phyloP scores from a whole-genome alignment of 37 sponge, comb jelly and placozoan species.

The Lycopodina hypogea region DNA sequence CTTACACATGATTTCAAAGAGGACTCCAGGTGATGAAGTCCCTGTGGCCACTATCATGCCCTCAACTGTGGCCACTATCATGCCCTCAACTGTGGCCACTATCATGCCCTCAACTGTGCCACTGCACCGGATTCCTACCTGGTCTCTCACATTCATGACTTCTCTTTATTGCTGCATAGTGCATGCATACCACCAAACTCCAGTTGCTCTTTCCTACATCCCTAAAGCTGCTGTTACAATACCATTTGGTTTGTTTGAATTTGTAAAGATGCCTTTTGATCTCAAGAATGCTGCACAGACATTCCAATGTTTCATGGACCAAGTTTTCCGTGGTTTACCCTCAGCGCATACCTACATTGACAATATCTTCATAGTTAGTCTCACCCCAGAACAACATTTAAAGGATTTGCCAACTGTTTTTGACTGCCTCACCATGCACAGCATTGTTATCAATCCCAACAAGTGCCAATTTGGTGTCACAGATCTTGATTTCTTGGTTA shows the following conservation, averaged over 20 bases:
- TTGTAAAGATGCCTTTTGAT: too few species aligned
- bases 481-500: slow-evolving; percentile 40
- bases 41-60: slow-evolving; percentile 2
- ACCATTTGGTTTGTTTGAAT: too few species aligned
- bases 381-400: slow-evolving; percentile 40
- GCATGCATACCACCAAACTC: slow-evolving; percentile 47
- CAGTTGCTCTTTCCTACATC: slow-evolving; percentile 34
- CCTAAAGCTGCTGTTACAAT: slow-evolving; percentile 47
- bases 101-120: slow-evolving; percentile 14
- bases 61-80: slow-evolving; percentile 9
- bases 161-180: slow-evolving; percentile 41
- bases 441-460: too few species aligned
- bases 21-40: slow-evolving; percentile 29
- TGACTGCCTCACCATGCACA: too few species aligned
- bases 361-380: slow-evolving; percentile 45
- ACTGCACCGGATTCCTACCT: slow-evolving; percentile 62
- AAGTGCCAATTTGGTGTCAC: slow-evolving; percentile 46
- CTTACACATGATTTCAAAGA: too few species aligned
- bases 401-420: too few species aligned
- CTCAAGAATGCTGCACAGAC: too few species aligned
- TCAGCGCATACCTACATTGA: too few species aligned
- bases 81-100: slow-evolving; percentile 18
- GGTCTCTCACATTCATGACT: slow-evolving; percentile 60
- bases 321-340: slow-evolving; percentile 54
- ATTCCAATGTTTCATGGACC: slow-evolving; percentile 59